These are phyloP conservation scores for Lagocephalus sceleratus DNA, from an alignment of 2,797 vertebrate genomes.

Conservation along the genomic window DNA sequence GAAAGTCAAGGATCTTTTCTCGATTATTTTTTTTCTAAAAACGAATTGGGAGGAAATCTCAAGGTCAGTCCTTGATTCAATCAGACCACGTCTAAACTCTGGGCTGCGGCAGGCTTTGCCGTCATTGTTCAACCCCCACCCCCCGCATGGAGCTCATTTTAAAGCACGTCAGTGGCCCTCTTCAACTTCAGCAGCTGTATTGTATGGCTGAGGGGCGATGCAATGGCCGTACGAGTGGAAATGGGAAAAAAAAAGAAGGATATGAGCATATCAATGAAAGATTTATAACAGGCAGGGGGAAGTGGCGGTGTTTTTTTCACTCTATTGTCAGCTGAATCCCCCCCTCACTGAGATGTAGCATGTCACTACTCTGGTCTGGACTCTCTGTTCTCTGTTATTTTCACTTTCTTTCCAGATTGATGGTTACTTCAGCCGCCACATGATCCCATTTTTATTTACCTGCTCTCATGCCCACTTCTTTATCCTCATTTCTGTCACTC, in stretches of 20 bases:
- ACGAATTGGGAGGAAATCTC: conserved; percentile 30
- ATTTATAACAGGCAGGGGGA: conserved; percentile 70
- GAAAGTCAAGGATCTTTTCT: conserved; percentile 34
- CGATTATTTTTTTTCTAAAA: conserved; percentile 27
- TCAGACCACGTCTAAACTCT: conserved; percentile 30
- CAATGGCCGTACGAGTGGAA: conserved; percentile 35
- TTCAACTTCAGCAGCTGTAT: conserved; percentile 17
- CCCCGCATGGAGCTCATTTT: conserved; percentile 29
- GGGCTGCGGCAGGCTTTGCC: conserved; percentile 20
- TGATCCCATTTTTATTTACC: conserved; percentile 18
- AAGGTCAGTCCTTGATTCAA: conserved; percentile 15
- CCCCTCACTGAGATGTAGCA: conserved; percentile 53
- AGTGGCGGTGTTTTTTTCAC: conserved; percentile 62
- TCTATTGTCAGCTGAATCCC: conserved; percentile 70
- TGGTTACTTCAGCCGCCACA: conserved; percentile 24
- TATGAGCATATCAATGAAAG: conserved; percentile 68
- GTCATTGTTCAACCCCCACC: conserved; percentile 4
- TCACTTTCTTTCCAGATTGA: conserved; percentile 43
- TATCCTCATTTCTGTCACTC: conserved; percentile 3
- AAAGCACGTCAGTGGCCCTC: conserved; percentile 32
- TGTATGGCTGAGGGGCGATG: conserved; percentile 31
- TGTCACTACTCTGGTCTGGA: conserved; percentile 39
- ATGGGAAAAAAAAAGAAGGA: conserved; percentile 12
- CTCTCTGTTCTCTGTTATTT: conserved; percentile 22
- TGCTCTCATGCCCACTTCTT: conserved; percentile 10